phyloP scores from a whole-genome alignment of 2,888 invertebrate genomes.

The Reticulitermes lucifugus region DNA sequence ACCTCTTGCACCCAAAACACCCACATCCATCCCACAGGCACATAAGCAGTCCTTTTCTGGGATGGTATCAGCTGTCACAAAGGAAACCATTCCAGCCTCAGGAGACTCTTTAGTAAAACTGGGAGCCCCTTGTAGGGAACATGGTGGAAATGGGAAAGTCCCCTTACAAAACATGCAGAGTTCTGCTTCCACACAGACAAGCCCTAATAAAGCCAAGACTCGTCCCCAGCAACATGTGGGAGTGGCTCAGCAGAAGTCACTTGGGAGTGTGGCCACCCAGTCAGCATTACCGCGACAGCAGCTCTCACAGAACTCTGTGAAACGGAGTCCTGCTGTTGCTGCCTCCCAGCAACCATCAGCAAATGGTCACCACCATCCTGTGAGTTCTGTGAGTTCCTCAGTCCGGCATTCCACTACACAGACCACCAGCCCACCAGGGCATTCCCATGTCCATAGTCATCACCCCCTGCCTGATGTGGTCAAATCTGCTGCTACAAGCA shows the following conservation, averaged over 20 bases:
- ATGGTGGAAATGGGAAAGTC: neutral
- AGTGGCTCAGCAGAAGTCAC: slow-evolving; percentile 24
- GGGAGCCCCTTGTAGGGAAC: slow-evolving; percentile 22
- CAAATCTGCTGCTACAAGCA: slow-evolving; percentile 51
- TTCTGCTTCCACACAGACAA: slow-evolving; percentile 52
- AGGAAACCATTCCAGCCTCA: slow-evolving; percentile 10
- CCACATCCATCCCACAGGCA: slow-evolving; percentile 37
- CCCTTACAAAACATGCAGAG: slow-evolving; percentile 44
- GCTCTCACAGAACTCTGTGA: slow-evolving; percentile 27
- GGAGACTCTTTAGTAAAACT: neutral
- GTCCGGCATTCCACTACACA: slow-evolving; percentile 54
- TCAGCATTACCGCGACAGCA: slow-evolving; percentile 13
- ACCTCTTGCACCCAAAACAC: slow-evolving; percentile 33
- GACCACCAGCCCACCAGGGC: slow-evolving; percentile 45
- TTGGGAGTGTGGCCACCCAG: neutral
- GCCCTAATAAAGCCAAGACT: slow-evolving; percentile 48
- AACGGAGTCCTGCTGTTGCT: slow-evolving; percentile 8
- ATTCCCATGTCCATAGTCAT: slow-evolving; percentile 32
- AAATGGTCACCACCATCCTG: slow-evolving; percentile 58
- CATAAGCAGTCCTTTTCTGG: neutral
- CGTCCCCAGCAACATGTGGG: slow-evolving; percentile 25
- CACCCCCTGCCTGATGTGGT: slow-evolving; percentile 54
- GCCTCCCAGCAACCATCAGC: neutral
- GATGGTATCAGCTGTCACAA: neutral
- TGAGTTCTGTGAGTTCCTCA: slow-evolving; percentile 7